These are phyloP conservation scores for Limenitis camilla DNA, from an alignment of 2,888 invertebrate genomes.

Conservation along the genomic window DNA sequence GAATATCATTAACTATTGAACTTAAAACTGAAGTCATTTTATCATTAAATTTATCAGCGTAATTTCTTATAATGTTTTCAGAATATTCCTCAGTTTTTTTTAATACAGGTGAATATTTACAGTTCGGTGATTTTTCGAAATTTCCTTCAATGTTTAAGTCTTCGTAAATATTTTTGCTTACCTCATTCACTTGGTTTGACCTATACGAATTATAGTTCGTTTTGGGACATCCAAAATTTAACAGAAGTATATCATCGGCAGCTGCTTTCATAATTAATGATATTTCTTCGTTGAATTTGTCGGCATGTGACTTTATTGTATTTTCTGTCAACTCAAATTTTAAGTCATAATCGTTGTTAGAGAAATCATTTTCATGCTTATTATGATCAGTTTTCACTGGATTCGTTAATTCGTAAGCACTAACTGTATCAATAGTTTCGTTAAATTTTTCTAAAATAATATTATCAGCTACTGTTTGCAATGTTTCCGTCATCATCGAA, in stretches of 20 bases:
- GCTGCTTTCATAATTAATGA: constrained; percentile 1
- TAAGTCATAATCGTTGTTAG: not conserved
- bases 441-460: not conserved
- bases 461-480: not conserved
- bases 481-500: too few relatives aligned
- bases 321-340: not conserved
- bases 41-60: constrained; percentile 1
- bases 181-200: not conserved
- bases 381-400: not conserved
- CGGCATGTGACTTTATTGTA: not conserved
- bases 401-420: too few relatives aligned
- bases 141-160: not conserved
- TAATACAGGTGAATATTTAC: not conserved
- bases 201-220: not conserved
- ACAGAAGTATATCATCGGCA: not conserved
- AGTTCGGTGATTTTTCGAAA: not conserved
- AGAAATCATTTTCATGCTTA: not conserved
- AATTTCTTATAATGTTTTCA: not conserved
- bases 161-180: not conserved
- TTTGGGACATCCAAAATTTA: not conserved
- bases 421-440: too few relatives aligned
- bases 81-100: not conserved
- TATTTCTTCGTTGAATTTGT: constrained; percentile 4
- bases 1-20: not conserved
- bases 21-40: not conserved